These are phyloP conservation scores for Galaxea fascicularis DNA, from an alignment of 92 coral and sea anemone species.

Conservation along the genomic window DNA sequence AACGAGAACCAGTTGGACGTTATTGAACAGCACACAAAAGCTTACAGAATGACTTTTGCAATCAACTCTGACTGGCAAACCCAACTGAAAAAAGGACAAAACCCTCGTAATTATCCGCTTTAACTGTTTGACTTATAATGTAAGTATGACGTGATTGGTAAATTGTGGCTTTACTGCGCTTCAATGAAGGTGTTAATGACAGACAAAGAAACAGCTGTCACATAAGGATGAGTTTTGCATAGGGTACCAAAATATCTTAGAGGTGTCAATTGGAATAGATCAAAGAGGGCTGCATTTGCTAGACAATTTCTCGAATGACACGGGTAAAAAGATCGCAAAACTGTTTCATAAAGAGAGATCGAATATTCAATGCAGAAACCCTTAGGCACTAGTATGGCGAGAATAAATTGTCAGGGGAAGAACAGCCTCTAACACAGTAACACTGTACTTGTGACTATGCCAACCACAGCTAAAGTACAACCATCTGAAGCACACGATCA, in stretches of 20 bases:
- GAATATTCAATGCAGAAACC: neutral
- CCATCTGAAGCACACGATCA: no score
- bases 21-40: neutral
- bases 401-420: no score
- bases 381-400: no score
- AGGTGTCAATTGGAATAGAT: neutral
- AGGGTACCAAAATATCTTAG: neutral
- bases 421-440: no score
- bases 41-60: neutral
- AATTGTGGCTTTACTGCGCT: neutral
- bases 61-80: neutral
- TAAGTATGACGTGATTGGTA: neutral
- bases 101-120: neutral
- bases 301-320: neutral
- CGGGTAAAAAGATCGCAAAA: neutral
- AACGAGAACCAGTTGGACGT: neutral
- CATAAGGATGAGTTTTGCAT: neutral
- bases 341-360: neutral
- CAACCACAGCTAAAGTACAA: no score
- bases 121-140: neutral
- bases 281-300: neutral
- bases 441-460: no score
- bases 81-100: neutral
- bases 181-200: constrained; percentile 16
- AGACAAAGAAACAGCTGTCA: neutral